Evolutionary conservation across 2,888 invertebrate genomes (phyloP).

Genomic region (Drosophila anomalata): DNA sequence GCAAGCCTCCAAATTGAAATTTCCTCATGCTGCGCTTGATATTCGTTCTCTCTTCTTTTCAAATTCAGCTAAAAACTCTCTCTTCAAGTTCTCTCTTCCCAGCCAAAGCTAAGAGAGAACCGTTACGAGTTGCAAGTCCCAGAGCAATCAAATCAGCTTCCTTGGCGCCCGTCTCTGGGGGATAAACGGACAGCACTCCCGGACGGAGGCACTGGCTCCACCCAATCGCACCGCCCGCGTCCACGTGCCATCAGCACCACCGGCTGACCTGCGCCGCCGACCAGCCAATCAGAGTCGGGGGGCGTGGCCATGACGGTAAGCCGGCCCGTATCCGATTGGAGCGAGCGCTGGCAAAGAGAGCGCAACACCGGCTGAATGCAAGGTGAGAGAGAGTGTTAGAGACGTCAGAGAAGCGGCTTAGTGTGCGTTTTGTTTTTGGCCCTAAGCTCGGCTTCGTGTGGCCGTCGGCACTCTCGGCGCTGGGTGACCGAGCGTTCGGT

Average conservation of each 20-base stretch:
- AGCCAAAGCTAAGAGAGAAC: background rate
- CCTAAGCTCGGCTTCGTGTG: background rate
- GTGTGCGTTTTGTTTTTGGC: background rate
- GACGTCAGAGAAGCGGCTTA: background rate
- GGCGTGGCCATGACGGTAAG: constrained; percentile 15
- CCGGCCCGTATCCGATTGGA: constrained; percentile 10
- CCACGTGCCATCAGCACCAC: constrained; percentile 28
- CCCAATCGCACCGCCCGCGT: constrained; percentile 20
- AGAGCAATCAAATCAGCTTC: background rate
- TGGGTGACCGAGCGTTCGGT: background rate
- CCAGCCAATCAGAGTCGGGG: constrained; percentile 14
- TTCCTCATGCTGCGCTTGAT: background rate
- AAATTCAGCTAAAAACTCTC: background rate
- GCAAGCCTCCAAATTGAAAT: background rate
- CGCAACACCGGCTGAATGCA: background rate
- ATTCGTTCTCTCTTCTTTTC: background rate
- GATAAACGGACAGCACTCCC: constrained; percentile 7
- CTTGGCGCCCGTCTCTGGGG: constrained; percentile 16
- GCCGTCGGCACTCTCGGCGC: background rate
- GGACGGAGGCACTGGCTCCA: constrained; percentile 13
- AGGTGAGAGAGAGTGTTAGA: background rate
- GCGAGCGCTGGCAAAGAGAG: constrained; percentile 6
- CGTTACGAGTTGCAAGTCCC: background rate
- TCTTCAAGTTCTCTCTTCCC: too few species aligned
- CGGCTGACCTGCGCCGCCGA: constrained; percentile 4